These are phyloP conservation scores for Holothuria leucospilota DNA, from an alignment of 53 echinoderm and acorn worm genomes.

Conservation along the genomic window DNA sequence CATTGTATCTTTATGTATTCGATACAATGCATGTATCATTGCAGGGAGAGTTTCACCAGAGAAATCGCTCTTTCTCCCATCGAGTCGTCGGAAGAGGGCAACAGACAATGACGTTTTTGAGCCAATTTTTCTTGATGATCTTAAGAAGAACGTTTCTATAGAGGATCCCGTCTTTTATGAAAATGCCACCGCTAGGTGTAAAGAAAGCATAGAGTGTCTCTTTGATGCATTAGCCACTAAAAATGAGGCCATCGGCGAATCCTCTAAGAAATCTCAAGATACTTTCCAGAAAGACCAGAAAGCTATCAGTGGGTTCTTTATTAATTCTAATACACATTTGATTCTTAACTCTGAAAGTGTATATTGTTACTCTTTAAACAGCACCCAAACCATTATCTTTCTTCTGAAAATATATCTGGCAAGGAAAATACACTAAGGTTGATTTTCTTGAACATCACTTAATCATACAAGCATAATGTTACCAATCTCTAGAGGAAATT, in stretches of 20 bases:
- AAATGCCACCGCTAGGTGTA: conserved; percentile 53
- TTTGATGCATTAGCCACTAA: conserved; percentile 82
- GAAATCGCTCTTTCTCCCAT: conserved; percentile 71
- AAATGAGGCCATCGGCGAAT: conserved; percentile 29
- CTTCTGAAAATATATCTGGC: too few relatives aligned
- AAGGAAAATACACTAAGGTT: too few relatives aligned
- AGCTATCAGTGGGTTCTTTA: conserved; percentile 40
- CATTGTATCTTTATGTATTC: too few relatives aligned
- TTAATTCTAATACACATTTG: too few relatives aligned
- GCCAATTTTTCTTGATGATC: conserved; percentile 79
- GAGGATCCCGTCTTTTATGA: conserved; percentile 58
- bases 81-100: conserved; percentile 10
- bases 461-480: too few relatives aligned
- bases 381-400: too few relatives aligned
- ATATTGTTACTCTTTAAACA: too few relatives aligned
- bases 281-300: conserved; percentile 44
- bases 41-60: conserved; percentile 74
- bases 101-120: conserved; percentile 53
- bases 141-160: conserved; percentile 39
- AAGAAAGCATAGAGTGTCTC: conserved; percentile 66
- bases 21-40: too few relatives aligned
- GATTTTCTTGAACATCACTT: too few relatives aligned
- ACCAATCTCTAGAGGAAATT: too few relatives aligned
- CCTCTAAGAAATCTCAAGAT: conserved; percentile 56
- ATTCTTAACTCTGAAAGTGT: too few relatives aligned